Evolutionary conservation across 1,140 invertebrate genomes (phyloP), one percentile per base, ranked within the genome.

Genomic region (Drosophila pseudoananassae): DNA sequence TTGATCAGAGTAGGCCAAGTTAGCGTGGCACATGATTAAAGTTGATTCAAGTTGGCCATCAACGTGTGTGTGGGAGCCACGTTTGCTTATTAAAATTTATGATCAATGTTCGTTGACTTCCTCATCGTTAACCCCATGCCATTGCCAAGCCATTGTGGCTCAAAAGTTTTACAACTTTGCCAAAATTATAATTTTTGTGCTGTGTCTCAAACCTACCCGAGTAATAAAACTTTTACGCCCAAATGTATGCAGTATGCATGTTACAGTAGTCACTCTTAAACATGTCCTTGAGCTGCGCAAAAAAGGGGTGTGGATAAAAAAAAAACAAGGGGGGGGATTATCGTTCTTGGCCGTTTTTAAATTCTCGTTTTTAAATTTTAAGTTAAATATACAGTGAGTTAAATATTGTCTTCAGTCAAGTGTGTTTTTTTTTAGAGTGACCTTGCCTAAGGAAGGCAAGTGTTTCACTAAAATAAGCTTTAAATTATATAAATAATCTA

Each of bases 171-270:
- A 76, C 54, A 84, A 83, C 80, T 83, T 84, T 52, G 45, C 56
- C 38, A 46, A 76, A 83, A 84, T 83, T 76, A 78, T 83, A 84
- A 83, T 84, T 74, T 81, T 69, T 56, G 66, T 50, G 15, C 40
- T 29, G 47, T 45, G 58, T 45, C 65, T 36, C 29, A 31, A 10
- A 29, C 45, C 23, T 17, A 10, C 14, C 63, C 29, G 72, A 80
- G 76, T 76, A 72, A 79, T 84, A 84, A 80, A 85, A 84, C 76
- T 84, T 85, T 79, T 73, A 76, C 78, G 76, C 63, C 79, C 63
- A 50, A 60, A 76, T 59, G 80, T 84, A 73, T 84, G 81, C 81
- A 84, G 71, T 76, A 43, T 79, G 75, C 79, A 78, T 78, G 79
- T 65, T 76, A 79, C 79, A 76, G 76, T 80, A 70, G 70, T 78